These are phyloP conservation scores for Phaethornis superciliosus DNA, from an alignment of 2,113 vertebrate genomes.

Conservation along the genomic window DNA sequence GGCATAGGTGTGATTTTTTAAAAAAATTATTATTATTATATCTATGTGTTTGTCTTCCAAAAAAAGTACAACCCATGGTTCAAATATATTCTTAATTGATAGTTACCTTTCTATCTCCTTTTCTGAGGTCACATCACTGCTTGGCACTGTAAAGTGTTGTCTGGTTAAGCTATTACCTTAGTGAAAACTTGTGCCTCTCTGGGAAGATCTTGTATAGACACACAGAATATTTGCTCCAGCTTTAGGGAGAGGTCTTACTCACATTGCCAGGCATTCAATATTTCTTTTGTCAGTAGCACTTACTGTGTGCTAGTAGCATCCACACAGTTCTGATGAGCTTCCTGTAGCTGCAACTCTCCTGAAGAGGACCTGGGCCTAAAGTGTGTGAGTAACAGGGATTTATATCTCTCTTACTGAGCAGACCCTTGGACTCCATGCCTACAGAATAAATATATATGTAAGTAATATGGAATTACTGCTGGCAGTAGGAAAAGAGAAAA, in stretches of 20 bases:
- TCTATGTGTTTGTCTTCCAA: neutral
- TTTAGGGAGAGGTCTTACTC: neutral
- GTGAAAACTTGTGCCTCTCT: neutral
- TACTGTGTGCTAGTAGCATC: neutral
- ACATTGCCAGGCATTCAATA: neutral
- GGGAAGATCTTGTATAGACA: neutral
- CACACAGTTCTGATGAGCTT: neutral
- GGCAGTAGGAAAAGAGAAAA: neutral
- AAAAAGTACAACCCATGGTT: neutral
- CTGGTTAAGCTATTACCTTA: neutral
- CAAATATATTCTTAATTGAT: neutral
- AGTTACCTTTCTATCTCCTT: neutral
- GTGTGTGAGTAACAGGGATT: neutral
- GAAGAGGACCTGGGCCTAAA: neutral
- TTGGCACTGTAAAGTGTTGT: neutral
- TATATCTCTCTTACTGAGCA: neutral
- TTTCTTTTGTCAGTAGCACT: neutral
- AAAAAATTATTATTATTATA: too few relatives aligned
- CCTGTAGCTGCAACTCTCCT: neutral
- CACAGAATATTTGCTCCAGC: neutral
- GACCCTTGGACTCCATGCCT: neutral
- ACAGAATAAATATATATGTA: neutral
- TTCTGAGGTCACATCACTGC: neutral
- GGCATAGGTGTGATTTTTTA: fast-evolving
- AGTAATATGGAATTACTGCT: neutral